These are phyloP conservation scores for Crotalus horridus DNA, from an alignment of 2,113 vertebrate species.

Conservation along the genomic window DNA sequence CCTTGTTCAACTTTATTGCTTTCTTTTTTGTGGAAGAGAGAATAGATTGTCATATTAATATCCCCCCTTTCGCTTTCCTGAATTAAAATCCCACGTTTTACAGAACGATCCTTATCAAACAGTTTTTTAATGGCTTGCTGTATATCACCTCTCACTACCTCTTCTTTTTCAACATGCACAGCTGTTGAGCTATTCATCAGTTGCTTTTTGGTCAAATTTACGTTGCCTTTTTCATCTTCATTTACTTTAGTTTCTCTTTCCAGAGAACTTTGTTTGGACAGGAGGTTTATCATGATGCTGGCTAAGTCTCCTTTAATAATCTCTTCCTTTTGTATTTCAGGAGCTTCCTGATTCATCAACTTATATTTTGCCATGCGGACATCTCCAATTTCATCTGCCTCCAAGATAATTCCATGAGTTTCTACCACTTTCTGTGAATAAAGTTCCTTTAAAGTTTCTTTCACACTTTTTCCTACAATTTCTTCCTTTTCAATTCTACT, in stretches of 20 bases:
- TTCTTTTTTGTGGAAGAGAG: constrained; percentile 81
- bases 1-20: constrained; percentile 66
- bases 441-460: constrained; percentile 85
- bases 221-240: constrained; percentile 84
- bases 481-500: constrained; percentile 74
- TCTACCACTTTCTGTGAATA: constrained; percentile 82
- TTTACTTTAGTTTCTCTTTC: constrained; percentile 75
- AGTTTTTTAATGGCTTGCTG: constrained; percentile 82
- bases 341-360: constrained; percentile 82
- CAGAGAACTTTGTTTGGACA: constrained; percentile 70
- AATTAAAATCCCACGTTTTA: constrained; percentile 85
- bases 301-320: constrained; percentile 81
- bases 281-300: constrained; percentile 84
- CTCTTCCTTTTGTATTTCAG: constrained; percentile 86
- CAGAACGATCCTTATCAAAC: constrained; percentile 66
- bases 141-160: constrained; percentile 82
- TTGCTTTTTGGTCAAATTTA: constrained; percentile 78
- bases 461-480: constrained; percentile 85
- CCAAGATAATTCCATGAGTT: constrained; percentile 84
- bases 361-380: constrained; percentile 90
- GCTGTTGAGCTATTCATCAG: constrained; percentile 77
- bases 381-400: constrained; percentile 87
- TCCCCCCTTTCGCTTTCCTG: constrained; percentile 91
- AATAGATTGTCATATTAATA: constrained; percentile 88
- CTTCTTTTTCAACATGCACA: constrained; percentile 75